Evolutionary conservation across 1,140 invertebrate genomes (phyloP).

Genomic region (Caenorhabditis latens): DNA sequence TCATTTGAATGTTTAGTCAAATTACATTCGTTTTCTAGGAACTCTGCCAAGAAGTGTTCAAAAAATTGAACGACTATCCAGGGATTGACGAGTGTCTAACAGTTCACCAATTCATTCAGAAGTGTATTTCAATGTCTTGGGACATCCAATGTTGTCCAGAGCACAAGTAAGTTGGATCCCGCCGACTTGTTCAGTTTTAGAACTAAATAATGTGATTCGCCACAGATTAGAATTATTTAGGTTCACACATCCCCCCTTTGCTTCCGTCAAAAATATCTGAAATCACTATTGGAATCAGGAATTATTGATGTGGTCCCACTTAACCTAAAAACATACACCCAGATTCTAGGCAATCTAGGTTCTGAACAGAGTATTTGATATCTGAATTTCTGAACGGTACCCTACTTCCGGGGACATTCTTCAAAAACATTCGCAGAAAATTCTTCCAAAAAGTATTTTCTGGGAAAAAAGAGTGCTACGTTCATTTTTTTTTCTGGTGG

Average conservation of each 20-base stretch:
- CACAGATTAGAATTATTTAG: neutral
- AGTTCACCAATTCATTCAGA: constrained; percentile 31
- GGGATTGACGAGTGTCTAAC: neutral
- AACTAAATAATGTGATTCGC: neutral
- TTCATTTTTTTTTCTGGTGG: neutral
- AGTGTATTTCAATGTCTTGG: constrained; percentile 31
- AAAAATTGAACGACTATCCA: constrained; percentile 10
- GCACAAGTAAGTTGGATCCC: neutral
- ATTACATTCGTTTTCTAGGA: constrained; percentile 10
- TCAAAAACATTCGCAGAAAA: neutral
- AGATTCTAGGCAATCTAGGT: too few species aligned
- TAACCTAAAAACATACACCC: neutral
- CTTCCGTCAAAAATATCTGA: constrained; percentile 24
- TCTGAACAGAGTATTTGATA: neutral
- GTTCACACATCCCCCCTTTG: neutral
- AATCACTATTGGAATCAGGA: neutral
- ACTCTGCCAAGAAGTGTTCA: constrained; percentile 25
- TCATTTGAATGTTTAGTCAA: neutral
- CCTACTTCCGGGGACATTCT: neutral
- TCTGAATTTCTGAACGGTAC: neutral
- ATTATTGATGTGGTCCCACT: neutral
- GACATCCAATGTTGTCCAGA: constrained; percentile 31
- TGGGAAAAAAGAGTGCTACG: too few species aligned
- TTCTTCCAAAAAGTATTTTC: neutral
- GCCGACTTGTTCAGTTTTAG: neutral